Base-by-base conservation (phyloP, 2,113 vertebrate genomes). In the Oplegnathus fasciatus region DNA sequence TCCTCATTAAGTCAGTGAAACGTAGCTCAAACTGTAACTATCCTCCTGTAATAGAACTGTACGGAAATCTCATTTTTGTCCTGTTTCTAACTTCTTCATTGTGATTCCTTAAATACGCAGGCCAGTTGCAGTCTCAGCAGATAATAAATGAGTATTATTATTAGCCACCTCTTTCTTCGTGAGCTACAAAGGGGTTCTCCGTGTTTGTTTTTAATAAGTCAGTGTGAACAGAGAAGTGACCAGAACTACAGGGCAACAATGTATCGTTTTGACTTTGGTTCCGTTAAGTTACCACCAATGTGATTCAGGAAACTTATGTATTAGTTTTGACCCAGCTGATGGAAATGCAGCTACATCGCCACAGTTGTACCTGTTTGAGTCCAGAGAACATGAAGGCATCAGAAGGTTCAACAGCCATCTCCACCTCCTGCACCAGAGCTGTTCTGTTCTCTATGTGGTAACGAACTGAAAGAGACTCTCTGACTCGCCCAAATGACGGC, bases 311-410 rank as follows among this genome's bases (percentile, higher is more conserved):
- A n/a, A 42, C 22, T 22, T 46, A 5, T 50, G 15, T 18, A 13
- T 44, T 20, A 28, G 11, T 46, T 61, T 57, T 9, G 71, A 44
- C 17, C 18, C 17, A 14, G 71, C 55, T 22, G 40, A 32, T 32
- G 46, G 24, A 34, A 58, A 58, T 18, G 28, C 14, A 64, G 60
- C 22, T 11, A 32, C 22, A 3, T 14, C 15, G 24, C 0, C 1
- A 4, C 4, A 24, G 32, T 1, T 6, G 1, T 94, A 99, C 98
- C 98, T 99, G 98, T 87, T 99, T 99, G 73, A 99, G 97, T 79
- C 98, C 98, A 54, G 98, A 99, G 93, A 99, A 99, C 98, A 99
- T 99, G 95, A 99, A 99, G 74, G 98, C 97, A 64, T 99, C 98
- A 3, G 97, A 99, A 28, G 98, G 98, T 71, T 99, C 98, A 84